A percentile compares a stretch with the other conserved stretches of the same genome.
Conservation (phyloP, 2,113 vertebrate species). For the Galeopterus variegatus region DNA sequence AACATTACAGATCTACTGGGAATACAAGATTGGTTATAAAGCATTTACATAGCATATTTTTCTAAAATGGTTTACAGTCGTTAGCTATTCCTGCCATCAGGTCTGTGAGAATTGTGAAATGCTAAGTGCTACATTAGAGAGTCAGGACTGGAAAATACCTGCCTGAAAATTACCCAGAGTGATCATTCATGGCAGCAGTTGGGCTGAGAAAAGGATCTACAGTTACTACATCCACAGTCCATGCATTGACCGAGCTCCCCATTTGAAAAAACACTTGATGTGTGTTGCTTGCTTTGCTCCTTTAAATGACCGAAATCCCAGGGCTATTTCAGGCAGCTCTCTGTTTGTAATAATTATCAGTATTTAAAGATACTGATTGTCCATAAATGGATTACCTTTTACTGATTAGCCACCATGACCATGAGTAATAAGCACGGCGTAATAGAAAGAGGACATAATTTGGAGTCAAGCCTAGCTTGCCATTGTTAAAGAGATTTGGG, state of each 20-base stretch:
- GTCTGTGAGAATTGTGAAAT: not conserved
- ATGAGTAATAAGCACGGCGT: no score
- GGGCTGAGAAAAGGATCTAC: not conserved
- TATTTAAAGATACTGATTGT: slow-evolving; percentile 14
- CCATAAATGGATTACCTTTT: not conserved
- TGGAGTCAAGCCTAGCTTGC: not conserved
- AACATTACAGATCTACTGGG: not conserved
- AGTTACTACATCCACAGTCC: not conserved
- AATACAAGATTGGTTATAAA: not conserved
- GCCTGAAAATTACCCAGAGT: not conserved
- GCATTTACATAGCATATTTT: slow-evolving; percentile 40
- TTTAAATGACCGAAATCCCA: not conserved
- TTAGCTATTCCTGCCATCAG: slow-evolving; percentile 31
- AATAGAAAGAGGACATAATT: not conserved
- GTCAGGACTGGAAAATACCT: not conserved
- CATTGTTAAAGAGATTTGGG: not conserved
- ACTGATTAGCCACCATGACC: not conserved
- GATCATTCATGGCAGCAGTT: not conserved
- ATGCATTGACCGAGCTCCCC: not conserved
- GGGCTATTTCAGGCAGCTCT: not conserved
- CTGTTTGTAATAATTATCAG: not conserved
- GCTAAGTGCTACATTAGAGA: not conserved
- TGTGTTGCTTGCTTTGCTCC: not conserved
- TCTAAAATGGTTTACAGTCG: not conserved
- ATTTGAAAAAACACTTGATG: not conserved